Evolutionary conservation across 2,888 invertebrate genomes (phyloP).

Genomic region (Dryobota labecula): DNA sequence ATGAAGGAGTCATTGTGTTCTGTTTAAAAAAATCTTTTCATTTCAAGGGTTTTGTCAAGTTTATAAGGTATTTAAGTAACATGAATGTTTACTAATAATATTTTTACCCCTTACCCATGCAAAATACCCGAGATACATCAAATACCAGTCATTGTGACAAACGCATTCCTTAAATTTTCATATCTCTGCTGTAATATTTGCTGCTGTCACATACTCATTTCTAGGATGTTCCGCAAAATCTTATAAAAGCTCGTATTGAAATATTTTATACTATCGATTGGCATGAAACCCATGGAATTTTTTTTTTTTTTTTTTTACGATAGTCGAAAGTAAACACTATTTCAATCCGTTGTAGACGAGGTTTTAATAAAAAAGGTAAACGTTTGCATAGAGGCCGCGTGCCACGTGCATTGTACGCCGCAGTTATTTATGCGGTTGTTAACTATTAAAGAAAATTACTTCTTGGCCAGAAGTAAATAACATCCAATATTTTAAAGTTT

Average conservation of each 20-base stretch:
- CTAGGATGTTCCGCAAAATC: slow-evolving; percentile 1
- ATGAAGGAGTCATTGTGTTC: background rate
- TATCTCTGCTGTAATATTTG: slow-evolving; percentile 25
- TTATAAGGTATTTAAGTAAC: background rate
- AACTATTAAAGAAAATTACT: slow-evolving; percentile 31
- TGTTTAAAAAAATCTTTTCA: background rate
- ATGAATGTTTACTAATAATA: background rate
- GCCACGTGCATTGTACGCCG: slow-evolving; percentile 33
- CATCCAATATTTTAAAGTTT: background rate
- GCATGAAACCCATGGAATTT: background rate
- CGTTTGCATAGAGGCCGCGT: slow-evolving; percentile 44
- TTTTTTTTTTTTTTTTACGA: background rate
- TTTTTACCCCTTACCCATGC: background rate
- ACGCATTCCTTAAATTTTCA: slow-evolving; percentile 26
- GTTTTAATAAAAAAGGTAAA: slow-evolving; percentile 39
- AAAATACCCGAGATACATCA: slow-evolving; percentile 15
- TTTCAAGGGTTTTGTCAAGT: background rate
- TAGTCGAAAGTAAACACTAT: background rate
- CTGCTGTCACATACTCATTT: slow-evolving; percentile 3
- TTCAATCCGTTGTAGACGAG: slow-evolving; percentile 20
- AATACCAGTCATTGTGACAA: slow-evolving; percentile 6
- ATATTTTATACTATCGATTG: slow-evolving; percentile 6
- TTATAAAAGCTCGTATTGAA: background rate
- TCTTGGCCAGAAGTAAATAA: slow-evolving; percentile 13
- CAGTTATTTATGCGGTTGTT: slow-evolving; percentile 37